Conservation (phyloP, 2,797 vertebrate species). For the Crenichthys baileyi region DNA sequence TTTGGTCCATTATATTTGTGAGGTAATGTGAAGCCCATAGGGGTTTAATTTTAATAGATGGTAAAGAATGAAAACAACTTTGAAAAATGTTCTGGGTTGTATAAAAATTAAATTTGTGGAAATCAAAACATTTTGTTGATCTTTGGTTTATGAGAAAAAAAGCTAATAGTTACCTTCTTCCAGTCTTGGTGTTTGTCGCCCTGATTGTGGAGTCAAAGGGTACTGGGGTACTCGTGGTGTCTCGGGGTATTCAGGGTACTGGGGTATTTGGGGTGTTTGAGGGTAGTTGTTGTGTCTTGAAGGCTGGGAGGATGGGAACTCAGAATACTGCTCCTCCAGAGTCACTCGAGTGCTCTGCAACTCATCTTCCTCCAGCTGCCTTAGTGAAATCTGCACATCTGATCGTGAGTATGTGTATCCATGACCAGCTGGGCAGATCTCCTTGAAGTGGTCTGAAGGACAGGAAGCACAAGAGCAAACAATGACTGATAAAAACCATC, state of each 20-base stretch:
- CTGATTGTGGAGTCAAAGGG: conserved; percentile 53
- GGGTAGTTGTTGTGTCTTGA: conserved; percentile 49
- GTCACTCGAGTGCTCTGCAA: conserved; percentile 74
- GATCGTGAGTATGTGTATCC: conserved; percentile 84
- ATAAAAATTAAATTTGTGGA: conserved; percentile 24
- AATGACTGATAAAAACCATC: conserved; percentile 45
- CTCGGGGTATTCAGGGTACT: conserved; percentile 52
- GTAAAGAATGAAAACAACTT: conserved; percentile 16
- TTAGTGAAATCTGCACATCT: conserved; percentile 83
- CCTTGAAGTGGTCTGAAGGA: conserved; percentile 82
- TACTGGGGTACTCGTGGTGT: conserved; percentile 47
- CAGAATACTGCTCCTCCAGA: conserved; percentile 66
- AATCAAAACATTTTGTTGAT: conserved; percentile 65
- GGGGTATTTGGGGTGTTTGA: conserved; percentile 51
- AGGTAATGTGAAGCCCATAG: conserved; percentile 34
- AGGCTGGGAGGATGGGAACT: conserved; percentile 64
- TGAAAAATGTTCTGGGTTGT: conserved; percentile 8
- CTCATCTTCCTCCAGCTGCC: conserved; percentile 87
- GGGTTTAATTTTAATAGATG: conserved; percentile 40
- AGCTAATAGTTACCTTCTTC: conserved; percentile 56
- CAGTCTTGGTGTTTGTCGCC: conserved; percentile 41
- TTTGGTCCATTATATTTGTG: conserved; percentile 52
- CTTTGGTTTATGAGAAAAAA: conserved; percentile 42
- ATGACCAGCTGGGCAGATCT: conserved; percentile 85
- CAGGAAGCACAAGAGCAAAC: conserved; percentile 42